Percentiles rank a stretch among this genome's conserved stretches.
phyloP scores from a whole-genome alignment of 2,888 invertebrate species.

The Trachelus troglodyta region DNA sequence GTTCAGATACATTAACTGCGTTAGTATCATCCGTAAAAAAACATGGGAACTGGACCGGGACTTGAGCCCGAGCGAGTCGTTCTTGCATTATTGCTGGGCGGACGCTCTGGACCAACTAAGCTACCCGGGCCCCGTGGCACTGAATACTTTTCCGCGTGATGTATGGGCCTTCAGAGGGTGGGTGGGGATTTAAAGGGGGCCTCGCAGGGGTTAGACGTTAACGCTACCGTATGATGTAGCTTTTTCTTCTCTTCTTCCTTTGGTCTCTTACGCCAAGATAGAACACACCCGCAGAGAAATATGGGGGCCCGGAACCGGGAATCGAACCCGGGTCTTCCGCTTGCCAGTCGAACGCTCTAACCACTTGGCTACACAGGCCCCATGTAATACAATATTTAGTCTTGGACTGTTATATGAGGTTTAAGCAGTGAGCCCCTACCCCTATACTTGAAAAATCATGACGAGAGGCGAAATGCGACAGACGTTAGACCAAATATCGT shows the following conservation, averaged over 20 bases:
- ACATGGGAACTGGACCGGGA: too few species aligned
- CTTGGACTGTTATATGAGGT: background rate
- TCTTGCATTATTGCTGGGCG: background rate
- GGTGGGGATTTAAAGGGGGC: too few species aligned
- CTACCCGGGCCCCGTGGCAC: background rate
- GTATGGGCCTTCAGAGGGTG: too few species aligned
- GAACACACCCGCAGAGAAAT: background rate
- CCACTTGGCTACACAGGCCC: background rate
- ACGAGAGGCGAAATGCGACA: background rate
- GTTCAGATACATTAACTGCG: background rate
- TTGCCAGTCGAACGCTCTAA: background rate
- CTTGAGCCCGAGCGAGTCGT: too few species aligned
- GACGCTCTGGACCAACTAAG: background rate
- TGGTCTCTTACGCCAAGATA: too few species aligned
- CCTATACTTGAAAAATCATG: background rate
- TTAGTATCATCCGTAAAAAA: background rate
- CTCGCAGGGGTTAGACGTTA: too few species aligned
- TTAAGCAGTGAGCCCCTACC: background rate
- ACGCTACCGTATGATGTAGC: too few species aligned
- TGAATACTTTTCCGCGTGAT: too few species aligned
- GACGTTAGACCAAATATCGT: background rate
- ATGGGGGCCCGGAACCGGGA: background rate
- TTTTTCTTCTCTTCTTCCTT: too few species aligned
- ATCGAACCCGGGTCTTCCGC: background rate
- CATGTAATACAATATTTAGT: background rate